Base-by-base conservation (phyloP, 1,140 invertebrate genomes). In the Belonocnema kinseyi region DNA sequence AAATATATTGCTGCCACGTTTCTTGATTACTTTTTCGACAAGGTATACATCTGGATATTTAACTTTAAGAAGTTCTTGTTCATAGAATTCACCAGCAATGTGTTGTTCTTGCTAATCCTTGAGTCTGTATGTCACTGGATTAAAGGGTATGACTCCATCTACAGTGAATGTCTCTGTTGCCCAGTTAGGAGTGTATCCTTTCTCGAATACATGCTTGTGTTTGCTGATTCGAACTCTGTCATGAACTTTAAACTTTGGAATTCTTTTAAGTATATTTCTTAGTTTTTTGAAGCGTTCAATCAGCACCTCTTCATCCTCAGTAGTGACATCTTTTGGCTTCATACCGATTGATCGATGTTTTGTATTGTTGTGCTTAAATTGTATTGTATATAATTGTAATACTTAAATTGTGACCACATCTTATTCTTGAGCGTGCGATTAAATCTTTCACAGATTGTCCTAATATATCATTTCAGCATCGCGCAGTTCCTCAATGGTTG, bases 261-360 rank as follows among this genome's bases (percentile, higher is more conserved):
- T 46, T 46, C 8, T 46, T 46, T 10, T 46, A 5, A 0, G 0
- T 6, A 26, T n/a, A 73, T 16, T n/a, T 50, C 40, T 0, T 73
- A 14, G 5, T n/a, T 5, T 33, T 16, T 11, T 26, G 10, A 51
- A n/a, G 16, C 10, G 26, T 0, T 46, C 2, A 0, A 46, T 2
- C 40, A 46, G 6, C 5, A 3, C 6, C 8, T 10, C 5, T 46
- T 56, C 46, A 17, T 46, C 54, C 26, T 79, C 87, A 76, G 33
- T 16, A 50, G 19, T 19, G 50, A 73, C 80, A 90, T 84, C 21
- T 26, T 54, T 53, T 52, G 89, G 88, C 73, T 80, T 79, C 76
- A 82, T 85, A 73, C 80, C 76, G 17, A 88, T 89, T 10, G 75
- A 87, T 17, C 82, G 33, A 83, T 91, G 89, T 75, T 77, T 81